Base-by-base conservation (phyloP, 30 jellyfish, hydroid and myxozoan species). In the Aurelia sp. region DNA sequence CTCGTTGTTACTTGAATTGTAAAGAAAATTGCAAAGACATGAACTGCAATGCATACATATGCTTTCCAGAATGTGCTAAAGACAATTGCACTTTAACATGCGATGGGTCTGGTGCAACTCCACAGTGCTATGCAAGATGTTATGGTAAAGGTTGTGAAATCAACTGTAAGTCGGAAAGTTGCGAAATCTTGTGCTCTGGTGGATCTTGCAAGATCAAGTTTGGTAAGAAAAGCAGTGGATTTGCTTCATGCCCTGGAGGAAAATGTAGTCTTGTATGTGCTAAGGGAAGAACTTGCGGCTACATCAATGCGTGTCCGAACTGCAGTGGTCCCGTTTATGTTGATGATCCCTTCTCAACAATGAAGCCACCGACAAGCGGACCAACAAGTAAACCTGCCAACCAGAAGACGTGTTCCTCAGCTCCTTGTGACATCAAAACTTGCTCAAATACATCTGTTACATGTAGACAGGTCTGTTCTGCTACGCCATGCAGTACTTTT, bases 41-140 rank as follows among this genome's bases (percentile, higher is more conserved):
- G 86, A 52, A 74, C 57, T 74, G 86, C 73, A 17, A 12, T 23
- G 51, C 86, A 74, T 0, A 53, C 4, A 11, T 4, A 13, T 74
- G 86, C 30, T 44, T 50, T 40, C 86, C 71, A 30, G 35, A 20
- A 8, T 74, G 86, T 55, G 31, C 35, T 7, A 62, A 57, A 53
- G 71, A 57, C 22, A 53, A 53, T 22, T 74, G 86, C 86, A 74
- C 23, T 50, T 8, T 74, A 11, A 74, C 23, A n/a, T 74, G 86
- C 58, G 74, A 63, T 13, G 31, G 74, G 13, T 11, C 18, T 0
- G 74, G 74, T 12, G 19, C 18, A 20, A 22, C 11, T 17, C 62
- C 83, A 11, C 74, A 57, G 20, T 74, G 86, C 86, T 74, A 74
- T 40, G 61, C 86, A 6, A 52, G 86, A 48, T 74, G 86, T 60